Evolutionary conservation across 2,113 vertebrate species (phyloP), one percentile per base, ranked within the genome.

Genomic region (Podiceps cristatus): DNA sequence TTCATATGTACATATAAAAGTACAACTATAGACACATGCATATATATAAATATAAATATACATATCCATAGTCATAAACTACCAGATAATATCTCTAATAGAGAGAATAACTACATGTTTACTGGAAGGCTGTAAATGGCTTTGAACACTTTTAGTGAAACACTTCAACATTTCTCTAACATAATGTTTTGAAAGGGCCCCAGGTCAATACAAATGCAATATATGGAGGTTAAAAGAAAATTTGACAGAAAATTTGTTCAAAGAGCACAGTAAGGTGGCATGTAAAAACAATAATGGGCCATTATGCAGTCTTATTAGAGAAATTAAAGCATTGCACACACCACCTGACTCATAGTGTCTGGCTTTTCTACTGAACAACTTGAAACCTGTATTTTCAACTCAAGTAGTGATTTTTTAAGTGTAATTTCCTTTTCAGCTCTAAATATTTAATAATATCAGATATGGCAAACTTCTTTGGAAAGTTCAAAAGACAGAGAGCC

Each of bases 121-220:
- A 97, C 97, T 96, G 98, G 97, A 98, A 98, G 90, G 64, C 91
- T 95, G 40, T 27, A 35, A 98, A 96, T 95, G 77, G 86, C 92
- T 97, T 97, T 96, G 93, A 97, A 96, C 91, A 96, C 93, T 98
- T 95, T 77, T 74, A 96, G 86, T 86, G 86, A 94, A 97, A 98
- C 92, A 83, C 86, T 97, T 96, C 90, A 95, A 73, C 83, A 91
- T 97, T 98, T 98, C 93, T 98, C 97, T 98, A 97, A 95, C 60
- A 50, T 74, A 96, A 96, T 95, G 79, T 96, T 98, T 97, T 97
- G 95, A 98, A 98, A 98, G 89, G 90, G 85, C 55, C 88, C 42
- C 22, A 92, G 97, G 97, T 98, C 98, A 98, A 98, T 98, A 98
- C 92, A 98, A 98, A 98, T 98, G 96, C 88, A 98, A 98, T 98